Conservation (phyloP, 1,140 invertebrate species). For the Hyphantria cunea region DNA sequence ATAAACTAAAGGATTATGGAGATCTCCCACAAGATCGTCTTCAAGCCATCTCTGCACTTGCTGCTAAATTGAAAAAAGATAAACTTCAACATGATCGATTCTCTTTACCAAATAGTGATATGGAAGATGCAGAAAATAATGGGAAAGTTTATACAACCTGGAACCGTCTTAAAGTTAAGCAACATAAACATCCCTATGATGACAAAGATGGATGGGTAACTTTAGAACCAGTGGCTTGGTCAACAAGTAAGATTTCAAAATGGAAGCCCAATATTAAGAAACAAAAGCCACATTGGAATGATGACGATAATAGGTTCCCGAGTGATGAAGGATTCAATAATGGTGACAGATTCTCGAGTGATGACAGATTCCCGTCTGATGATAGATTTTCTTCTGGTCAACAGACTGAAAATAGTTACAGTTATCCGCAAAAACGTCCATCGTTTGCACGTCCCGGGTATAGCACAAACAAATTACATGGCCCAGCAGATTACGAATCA, state of each 20-base stretch:
- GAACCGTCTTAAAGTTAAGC: conserved; percentile 80
- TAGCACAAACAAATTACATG: conserved; percentile 69
- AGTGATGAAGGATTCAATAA: conserved; percentile 45
- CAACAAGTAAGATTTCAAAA: conserved; percentile 89
- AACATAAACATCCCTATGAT: conserved; percentile 84
- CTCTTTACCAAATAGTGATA: conserved; percentile 51
- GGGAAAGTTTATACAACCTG: conserved; percentile 74
- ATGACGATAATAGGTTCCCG: conserved; percentile 61
- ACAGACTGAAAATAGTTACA: conserved; percentile 52
- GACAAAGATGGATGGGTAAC: conserved; percentile 90
- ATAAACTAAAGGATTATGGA: conserved; percentile 82
- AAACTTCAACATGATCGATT: conserved; percentile 61
- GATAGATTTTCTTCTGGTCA: conserved; percentile 49
- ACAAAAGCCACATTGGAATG: conserved; percentile 72
- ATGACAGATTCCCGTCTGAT: conserved; percentile 56
- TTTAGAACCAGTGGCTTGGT: conserved; percentile 89
- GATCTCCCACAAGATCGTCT: conserved; percentile 71
- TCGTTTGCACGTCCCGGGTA: conserved; percentile 54
- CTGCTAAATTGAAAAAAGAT: conserved; percentile 66
- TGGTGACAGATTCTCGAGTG: conserved; percentile 42
- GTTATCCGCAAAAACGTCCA: conserved; percentile 62
- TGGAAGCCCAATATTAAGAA: conserved; percentile 86
- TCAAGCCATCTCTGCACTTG: conserved; percentile 70
- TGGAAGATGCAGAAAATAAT: conserved; percentile 58
- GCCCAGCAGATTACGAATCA: conserved; percentile 59